Conservation (phyloP, 2,797 vertebrate species). For the Graptemys geographica region DNA sequence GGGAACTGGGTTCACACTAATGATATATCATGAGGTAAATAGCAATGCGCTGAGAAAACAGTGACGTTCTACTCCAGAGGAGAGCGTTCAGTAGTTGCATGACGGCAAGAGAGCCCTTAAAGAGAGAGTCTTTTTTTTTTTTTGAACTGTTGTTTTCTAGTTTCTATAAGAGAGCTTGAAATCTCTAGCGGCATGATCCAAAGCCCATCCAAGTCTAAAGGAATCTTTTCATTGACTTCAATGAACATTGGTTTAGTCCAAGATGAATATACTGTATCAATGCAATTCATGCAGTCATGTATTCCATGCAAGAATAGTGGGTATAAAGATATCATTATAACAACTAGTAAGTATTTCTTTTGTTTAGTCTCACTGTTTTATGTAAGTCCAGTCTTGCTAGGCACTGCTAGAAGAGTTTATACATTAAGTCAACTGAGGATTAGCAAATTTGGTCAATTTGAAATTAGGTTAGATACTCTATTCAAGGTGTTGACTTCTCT, state of each 20-base stretch:
- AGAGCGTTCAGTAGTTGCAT: neutral
- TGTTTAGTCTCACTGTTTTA: constrained; percentile 6
- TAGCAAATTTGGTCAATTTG: neutral
- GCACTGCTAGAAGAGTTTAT: neutral
- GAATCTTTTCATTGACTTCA: neutral
- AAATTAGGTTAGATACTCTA: neutral
- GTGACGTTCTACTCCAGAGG: neutral
- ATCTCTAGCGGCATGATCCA: neutral
- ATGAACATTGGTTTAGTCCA: neutral
- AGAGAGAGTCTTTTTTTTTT: neutral
- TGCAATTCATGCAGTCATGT: neutral
- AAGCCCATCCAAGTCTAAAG: neutral
- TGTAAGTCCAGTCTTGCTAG: neutral
- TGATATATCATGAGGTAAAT: neutral
- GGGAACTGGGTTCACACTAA: neutral
- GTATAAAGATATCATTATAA: neutral
- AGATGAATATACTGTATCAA: neutral
- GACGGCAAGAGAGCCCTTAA: neutral
- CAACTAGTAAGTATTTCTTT: neutral
- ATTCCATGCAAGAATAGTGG: neutral
- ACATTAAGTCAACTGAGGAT: neutral
- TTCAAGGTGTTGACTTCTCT: neutral
- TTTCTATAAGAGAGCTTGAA: neutral
- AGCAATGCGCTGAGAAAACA: neutral
- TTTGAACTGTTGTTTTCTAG: neutral